Evolutionary conservation across 1,140 invertebrate genomes (phyloP).

Genomic region (Cotesia vestalis): DNA sequence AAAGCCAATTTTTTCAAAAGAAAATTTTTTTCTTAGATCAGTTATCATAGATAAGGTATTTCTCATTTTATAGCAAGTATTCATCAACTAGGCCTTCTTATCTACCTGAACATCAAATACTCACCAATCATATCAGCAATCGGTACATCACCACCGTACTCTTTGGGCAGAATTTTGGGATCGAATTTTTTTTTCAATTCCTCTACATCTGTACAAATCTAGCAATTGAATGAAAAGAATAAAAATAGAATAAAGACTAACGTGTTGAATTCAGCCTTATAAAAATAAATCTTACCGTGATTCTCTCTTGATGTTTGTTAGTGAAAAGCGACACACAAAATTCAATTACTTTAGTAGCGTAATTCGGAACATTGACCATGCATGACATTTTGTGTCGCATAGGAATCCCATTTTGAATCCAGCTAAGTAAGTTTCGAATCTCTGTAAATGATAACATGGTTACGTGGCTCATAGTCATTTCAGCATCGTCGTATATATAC

Average conservation of each 20-base stretch:
- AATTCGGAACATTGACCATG: conserved; percentile 82
- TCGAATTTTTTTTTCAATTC: conserved; percentile 63
- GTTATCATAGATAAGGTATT: too few relatives aligned
- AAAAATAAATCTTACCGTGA: conserved; percentile 66
- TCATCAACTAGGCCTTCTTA: too few relatives aligned
- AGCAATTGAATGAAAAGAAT: too few relatives aligned
- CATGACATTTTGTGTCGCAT: conserved; percentile 87
- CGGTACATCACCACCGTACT: conserved; percentile 85
- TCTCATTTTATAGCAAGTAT: too few relatives aligned
- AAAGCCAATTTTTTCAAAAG: too few relatives aligned
- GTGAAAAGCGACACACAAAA: conserved; percentile 80
- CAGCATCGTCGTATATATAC: conserved; percentile 85
- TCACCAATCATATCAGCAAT: conserved; percentile 78
- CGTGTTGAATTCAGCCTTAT: too few relatives aligned
- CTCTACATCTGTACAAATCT: too few relatives aligned
- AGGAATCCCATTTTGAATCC: conserved; percentile 85
- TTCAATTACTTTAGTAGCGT: conserved; percentile 80
- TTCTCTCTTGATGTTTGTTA: conserved; percentile 81
- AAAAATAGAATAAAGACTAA: too few relatives aligned
- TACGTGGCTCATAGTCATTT: conserved; percentile 82
- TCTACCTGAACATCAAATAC: too few relatives aligned
- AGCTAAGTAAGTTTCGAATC: conserved; percentile 78
- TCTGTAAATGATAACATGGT: conserved; percentile 83
- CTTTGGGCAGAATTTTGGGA: conserved; percentile 80
- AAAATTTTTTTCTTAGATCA: too few relatives aligned